Conservation (phyloP, 2,797 vertebrate genomes). For the Gymnothorax reevesii region DNA sequence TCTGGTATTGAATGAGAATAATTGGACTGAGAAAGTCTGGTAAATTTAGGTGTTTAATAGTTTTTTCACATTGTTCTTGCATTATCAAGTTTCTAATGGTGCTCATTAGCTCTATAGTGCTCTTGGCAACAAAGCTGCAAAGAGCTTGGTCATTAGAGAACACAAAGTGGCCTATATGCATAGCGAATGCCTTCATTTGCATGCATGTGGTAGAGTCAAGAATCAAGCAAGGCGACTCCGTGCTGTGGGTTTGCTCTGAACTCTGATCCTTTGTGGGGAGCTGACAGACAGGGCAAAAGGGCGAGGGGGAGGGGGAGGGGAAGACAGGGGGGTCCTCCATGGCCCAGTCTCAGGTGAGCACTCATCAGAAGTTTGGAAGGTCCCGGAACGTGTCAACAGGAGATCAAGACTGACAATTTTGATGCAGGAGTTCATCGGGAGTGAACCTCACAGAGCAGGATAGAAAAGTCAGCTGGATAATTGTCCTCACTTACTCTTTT, state of each 20-base stretch:
- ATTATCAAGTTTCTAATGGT: slow-evolving; percentile 38
- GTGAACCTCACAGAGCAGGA: too few relatives aligned
- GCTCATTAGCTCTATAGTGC: slow-evolving; percentile 15
- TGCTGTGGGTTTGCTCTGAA: slow-evolving; percentile 54
- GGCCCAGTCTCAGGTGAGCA: slow-evolving; percentile 58
- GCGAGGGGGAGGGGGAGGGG: slow-evolving; percentile 62
- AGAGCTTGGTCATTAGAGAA: slow-evolving; percentile 26
- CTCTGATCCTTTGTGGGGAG: slow-evolving; percentile 66
- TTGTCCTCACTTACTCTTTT: too few relatives aligned
- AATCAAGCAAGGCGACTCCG: slow-evolving; percentile 50
- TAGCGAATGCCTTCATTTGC: background rate
- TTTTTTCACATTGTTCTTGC: slow-evolving; percentile 51
- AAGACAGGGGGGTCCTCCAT: slow-evolving; percentile 65
- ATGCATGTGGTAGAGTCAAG: background rate
- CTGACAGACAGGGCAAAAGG: slow-evolving; percentile 68
- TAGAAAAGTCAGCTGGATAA: too few relatives aligned
- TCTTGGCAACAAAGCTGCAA: background rate
- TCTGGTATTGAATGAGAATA: slow-evolving; percentile 47
- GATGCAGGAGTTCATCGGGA: slow-evolving; percentile 42
- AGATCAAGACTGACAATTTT: slow-evolving; percentile 54
- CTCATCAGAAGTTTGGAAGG: slow-evolving; percentile 40
- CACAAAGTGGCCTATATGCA: background rate
- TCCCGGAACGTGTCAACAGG: slow-evolving; percentile 57
- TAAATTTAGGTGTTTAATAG: slow-evolving; percentile 53
- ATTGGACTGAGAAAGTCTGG: slow-evolving; percentile 7